Conservation (phyloP, 2,797 vertebrate species). For the Tinamus major region DNA sequence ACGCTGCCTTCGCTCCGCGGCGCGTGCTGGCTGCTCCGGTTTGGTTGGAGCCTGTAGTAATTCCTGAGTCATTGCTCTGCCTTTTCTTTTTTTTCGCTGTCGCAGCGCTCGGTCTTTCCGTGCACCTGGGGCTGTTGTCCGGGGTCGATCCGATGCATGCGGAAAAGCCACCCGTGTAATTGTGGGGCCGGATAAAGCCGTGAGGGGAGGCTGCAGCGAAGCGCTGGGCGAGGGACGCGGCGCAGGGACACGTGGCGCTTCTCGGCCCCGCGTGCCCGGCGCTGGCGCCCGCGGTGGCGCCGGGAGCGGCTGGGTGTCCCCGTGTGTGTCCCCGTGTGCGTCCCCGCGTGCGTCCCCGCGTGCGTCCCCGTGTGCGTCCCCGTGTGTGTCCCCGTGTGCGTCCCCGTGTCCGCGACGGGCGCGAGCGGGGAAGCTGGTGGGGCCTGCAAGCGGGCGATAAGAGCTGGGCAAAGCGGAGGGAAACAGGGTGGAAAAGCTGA, state of each 20-base stretch:
- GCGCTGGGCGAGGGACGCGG: accelerated
- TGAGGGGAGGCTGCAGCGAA: accelerated
- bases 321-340: too few species aligned
- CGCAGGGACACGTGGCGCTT: neutral
- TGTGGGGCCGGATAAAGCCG: neutral
- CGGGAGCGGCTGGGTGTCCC: accelerated
- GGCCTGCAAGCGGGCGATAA: neutral
- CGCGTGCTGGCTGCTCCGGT: accelerated
- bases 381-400: too few species aligned
- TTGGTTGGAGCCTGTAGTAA: slow-evolving; percentile 31
- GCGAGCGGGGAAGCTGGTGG: neutral
- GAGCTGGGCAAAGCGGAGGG: neutral
- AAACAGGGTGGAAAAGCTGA: neutral
- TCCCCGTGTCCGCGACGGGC: neutral
- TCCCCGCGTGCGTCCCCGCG: too few species aligned
- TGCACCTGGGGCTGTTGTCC: slow-evolving; percentile 48
- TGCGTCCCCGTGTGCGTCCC: neutral
- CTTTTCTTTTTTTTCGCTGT: neutral
- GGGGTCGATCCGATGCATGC: slow-evolving; percentile 9
- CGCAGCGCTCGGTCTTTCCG: neutral
- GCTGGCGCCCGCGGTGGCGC: too few species aligned
- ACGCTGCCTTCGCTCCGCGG: neutral
- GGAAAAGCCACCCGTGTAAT: neutral
- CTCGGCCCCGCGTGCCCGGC: accelerated
- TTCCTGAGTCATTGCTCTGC: slow-evolving; percentile 66